Conservation (phyloP, 2,888 invertebrate genomes). For the Diploptera punctata region DNA sequence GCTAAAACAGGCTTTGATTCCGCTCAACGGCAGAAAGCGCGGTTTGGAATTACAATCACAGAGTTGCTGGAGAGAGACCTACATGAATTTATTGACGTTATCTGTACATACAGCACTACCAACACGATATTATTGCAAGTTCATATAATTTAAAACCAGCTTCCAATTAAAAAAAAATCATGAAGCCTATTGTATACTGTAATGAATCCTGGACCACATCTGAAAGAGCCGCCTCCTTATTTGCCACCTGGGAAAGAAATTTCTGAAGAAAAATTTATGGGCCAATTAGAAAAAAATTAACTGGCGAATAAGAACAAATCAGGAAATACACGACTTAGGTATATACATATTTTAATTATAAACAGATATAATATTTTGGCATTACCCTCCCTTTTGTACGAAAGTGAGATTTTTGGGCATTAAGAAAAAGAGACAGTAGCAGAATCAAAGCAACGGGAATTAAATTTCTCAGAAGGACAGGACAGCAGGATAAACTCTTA, state of each 20-base stretch:
- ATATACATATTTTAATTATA: too few relatives aligned
- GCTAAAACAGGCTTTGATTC: too few relatives aligned
- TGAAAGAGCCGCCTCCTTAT: background rate
- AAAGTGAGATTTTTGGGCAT: too few relatives aligned
- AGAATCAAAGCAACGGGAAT: too few relatives aligned
- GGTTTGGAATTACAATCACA: too few relatives aligned
- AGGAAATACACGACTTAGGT: background rate
- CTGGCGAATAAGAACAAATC: background rate
- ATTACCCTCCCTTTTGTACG: too few relatives aligned
- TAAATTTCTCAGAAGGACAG: too few relatives aligned
- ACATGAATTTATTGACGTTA: background rate
- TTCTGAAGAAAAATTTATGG: background rate
- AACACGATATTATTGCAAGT: background rate
- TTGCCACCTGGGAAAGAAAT: background rate
- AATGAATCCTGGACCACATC: background rate
- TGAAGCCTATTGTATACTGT: background rate
- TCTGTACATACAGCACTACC: background rate
- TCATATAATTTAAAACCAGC: background rate
- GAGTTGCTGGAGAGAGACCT: background rate
- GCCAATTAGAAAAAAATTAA: background rate
- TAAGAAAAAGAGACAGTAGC: too few relatives aligned
- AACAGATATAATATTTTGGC: too few relatives aligned
- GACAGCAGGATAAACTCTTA: too few relatives aligned
- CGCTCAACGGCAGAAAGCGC: too few relatives aligned
- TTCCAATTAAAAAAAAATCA: background rate